These are phyloP conservation scores for Noturus placidus DNA, from an alignment of 2,113 vertebrate genomes.

Conservation along the genomic window DNA sequence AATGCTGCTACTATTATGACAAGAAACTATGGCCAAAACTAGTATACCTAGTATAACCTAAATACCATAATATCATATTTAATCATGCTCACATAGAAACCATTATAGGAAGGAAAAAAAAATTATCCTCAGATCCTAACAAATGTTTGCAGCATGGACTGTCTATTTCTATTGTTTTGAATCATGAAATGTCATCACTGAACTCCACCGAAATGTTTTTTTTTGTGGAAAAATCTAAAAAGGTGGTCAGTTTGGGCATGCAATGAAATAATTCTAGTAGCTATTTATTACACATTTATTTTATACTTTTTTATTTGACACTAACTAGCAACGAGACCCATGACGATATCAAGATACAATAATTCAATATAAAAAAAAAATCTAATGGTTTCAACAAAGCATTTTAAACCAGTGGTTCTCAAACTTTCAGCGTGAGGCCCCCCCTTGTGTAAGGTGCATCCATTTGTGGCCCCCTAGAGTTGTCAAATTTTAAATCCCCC, in stretches of 20 bases:
- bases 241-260: too few relatives aligned
- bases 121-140: not conserved
- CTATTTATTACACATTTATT: slow-evolving; percentile 53
- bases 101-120: not conserved
- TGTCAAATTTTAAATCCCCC: too few relatives aligned
- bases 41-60: not conserved
- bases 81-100: not conserved
- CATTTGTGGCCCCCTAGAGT: too few relatives aligned
- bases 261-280: not conserved
- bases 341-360: slow-evolving; percentile 30
- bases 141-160: not conserved
- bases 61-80: not conserved
- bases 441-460: too few relatives aligned
- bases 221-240: not conserved
- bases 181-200: not conserved
- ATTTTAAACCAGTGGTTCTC: too few relatives aligned
- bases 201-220: not conserved
- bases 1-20: not conserved
- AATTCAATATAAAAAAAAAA: not conserved
- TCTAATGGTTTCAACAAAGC: slow-evolving; percentile 6
- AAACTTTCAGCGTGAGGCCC: too few relatives aligned
- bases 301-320: slow-evolving; percentile 18
- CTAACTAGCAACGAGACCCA: not conserved
- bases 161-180: not conserved
- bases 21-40: not conserved